A percentile compares a stretch with the other conserved stretches of the same genome.
phyloP scores from a whole-genome alignment of 37 sponge, comb jelly and placozoan genomes.

The Crambe crambe region DNA sequence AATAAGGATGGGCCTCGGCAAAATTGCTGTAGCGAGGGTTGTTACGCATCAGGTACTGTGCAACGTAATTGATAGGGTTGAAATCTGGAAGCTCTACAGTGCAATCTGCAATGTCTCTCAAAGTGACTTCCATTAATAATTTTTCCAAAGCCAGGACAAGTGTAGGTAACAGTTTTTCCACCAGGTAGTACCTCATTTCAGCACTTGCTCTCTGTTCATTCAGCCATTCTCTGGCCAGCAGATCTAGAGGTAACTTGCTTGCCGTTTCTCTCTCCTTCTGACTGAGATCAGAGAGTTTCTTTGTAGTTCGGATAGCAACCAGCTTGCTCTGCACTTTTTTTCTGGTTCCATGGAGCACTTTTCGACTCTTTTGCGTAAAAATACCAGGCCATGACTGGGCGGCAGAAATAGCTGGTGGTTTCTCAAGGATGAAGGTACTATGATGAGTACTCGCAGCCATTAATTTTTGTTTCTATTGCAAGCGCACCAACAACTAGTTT shows the following conservation, averaged over 20 bases:
- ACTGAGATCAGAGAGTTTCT: slow-evolving; percentile 1
- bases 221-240: slow-evolving; percentile 83
- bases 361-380: not conserved
- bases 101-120: slow-evolving; percentile 41
- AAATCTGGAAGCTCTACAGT: slow-evolving; percentile 54
- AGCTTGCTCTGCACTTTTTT: not conserved
- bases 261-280: slow-evolving; percentile 3
- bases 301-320: not conserved
- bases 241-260: slow-evolving; percentile 59
- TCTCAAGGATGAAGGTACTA: too few species aligned
- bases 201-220: not conserved
- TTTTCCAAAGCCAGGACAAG: slow-evolving; percentile 83
- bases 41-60: slow-evolving; percentile 95
- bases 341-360: not conserved
- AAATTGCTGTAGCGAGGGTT: slow-evolving; percentile 86
- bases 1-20: slow-evolving; percentile 76
- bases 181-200: slow-evolving; percentile 60
- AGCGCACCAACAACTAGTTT: too few species aligned
- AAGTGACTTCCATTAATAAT: slow-evolving; percentile 67
- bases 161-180: slow-evolving; percentile 77
- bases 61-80: slow-evolving; percentile 96
- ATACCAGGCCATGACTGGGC: too few species aligned
- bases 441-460: too few species aligned
- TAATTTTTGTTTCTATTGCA: too few species aligned
- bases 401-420: too few species aligned